These are phyloP conservation scores for Anguilla marmorata DNA, from an alignment of 2,797 vertebrate genomes.

Conservation along the genomic window DNA sequence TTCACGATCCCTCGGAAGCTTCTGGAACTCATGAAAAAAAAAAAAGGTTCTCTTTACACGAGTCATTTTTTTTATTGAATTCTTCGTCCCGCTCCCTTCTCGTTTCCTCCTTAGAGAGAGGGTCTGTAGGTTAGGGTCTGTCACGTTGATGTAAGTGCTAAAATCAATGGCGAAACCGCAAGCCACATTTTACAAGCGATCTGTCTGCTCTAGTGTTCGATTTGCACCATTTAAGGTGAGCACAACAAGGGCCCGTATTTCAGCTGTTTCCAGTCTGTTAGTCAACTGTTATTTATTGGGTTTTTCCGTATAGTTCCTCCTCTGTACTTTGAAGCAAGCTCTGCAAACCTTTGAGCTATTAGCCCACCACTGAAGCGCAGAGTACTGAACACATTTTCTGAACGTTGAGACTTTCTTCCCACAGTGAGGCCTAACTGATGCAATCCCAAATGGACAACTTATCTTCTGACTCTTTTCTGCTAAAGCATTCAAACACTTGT, in stretches of 20 bases:
- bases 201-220: slow-evolving; percentile 43
- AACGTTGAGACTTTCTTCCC: not conserved
- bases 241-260: slow-evolving; percentile 36
- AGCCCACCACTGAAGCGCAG: not conserved
- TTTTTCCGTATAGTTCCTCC: slow-evolving; percentile 34
- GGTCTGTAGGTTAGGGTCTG: slow-evolving; percentile 41
- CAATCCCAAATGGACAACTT: not conserved
- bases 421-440: not conserved
- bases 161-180: slow-evolving; percentile 42
- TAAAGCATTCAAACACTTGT: not conserved
- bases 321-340: slow-evolving; percentile 27
- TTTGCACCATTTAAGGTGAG: slow-evolving; percentile 44
- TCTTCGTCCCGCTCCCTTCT: slow-evolving; percentile 27
- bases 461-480: not conserved
- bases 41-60: slow-evolving; percentile 10
- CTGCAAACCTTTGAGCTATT: slow-evolving; percentile 4
- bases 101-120: slow-evolving; percentile 39
- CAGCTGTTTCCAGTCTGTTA: slow-evolving; percentile 38
- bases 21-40: slow-evolving; percentile 12
- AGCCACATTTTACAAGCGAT: slow-evolving; percentile 49
- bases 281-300: slow-evolving; percentile 40
- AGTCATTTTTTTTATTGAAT: slow-evolving; percentile 22
- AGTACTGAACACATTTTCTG: not conserved
- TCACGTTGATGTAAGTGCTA: slow-evolving; percentile 44
- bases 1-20: not conserved